Conservation (phyloP, 35 echinoderm and acorn worm species). For the Strongylocentrotus purpuratus region DNA sequence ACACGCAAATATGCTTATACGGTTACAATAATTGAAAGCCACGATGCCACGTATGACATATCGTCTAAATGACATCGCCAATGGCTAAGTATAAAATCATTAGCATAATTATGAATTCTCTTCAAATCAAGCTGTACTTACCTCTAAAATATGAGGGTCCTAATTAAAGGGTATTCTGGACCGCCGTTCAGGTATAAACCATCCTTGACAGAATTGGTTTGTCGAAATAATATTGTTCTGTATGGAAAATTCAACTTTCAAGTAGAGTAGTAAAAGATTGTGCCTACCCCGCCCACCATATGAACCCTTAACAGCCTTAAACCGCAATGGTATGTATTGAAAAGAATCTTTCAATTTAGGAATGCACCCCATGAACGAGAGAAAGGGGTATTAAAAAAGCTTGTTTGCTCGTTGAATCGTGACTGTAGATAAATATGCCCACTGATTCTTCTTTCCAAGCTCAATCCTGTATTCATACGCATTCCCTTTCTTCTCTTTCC, state of each 20-base stretch:
- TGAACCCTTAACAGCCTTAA: background rate
- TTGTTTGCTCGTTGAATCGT: background rate
- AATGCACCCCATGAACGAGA: background rate
- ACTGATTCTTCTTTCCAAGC: background rate
- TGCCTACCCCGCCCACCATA: background rate
- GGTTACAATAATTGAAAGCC: too few relatives aligned
- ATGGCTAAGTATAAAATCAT: too few relatives aligned
- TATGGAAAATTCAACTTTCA: background rate
- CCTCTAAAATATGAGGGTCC: too few relatives aligned
- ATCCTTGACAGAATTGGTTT: too few relatives aligned
- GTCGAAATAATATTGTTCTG: too few relatives aligned
- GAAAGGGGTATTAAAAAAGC: background rate
- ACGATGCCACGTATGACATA: too few relatives aligned
- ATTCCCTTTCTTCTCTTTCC: background rate
- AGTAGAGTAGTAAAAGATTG: background rate
- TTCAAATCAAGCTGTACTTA: too few relatives aligned
- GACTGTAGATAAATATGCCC: background rate
- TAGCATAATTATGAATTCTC: too few relatives aligned
- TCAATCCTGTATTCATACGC: background rate
- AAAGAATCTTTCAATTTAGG: background rate
- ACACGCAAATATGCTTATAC: too few relatives aligned
- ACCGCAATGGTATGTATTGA: background rate
- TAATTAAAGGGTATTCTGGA: too few relatives aligned
- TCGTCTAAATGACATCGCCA: too few relatives aligned
- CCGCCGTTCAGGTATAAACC: too few relatives aligned